Evolutionary conservation across 1,140 invertebrate species (phyloP).

Genomic region (Cataglyphis hispanica): DNA sequence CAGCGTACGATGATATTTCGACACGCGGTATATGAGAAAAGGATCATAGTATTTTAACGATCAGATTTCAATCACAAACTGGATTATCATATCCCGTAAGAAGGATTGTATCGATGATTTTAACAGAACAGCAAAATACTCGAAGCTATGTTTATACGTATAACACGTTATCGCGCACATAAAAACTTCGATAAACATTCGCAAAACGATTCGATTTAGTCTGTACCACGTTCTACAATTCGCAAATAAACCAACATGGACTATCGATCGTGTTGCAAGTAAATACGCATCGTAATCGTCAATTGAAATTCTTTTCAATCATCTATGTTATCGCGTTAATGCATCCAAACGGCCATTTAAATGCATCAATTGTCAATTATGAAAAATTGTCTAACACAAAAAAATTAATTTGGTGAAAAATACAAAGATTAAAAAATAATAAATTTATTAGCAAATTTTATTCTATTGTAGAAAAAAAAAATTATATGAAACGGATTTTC

Average conservation of each 20-base stretch:
- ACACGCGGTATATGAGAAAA: background rate
- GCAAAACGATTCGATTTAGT: conserved; percentile 15
- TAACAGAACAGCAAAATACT: background rate
- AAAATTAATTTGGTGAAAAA: too few species aligned
- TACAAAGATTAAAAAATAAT: background rate
- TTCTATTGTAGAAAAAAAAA: background rate
- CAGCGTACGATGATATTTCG: background rate
- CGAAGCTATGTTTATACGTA: conserved; percentile 15
- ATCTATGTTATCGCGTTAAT: conserved; percentile 19
- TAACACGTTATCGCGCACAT: conserved; percentile 17
- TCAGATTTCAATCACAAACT: conserved; percentile 36
- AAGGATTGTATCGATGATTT: conserved; percentile 26
- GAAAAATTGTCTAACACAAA: conserved; percentile 2
- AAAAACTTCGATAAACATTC: conserved; percentile 56
- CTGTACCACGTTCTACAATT: background rate
- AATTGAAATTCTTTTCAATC: conserved; percentile 25
- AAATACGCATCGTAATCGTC: conserved; percentile 37
- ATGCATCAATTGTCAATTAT: background rate
- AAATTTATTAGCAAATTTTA: background rate
- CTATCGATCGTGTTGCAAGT: background rate
- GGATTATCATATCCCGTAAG: conserved; percentile 39
- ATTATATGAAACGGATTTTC: background rate
- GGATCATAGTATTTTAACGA: conserved; percentile 35
- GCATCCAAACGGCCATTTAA: conserved; percentile 8
- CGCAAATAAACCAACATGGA: conserved; percentile 37